Percentiles rank a stretch among this genome's conserved stretches.
phyloP scores from a whole-genome alignment of 1,140 invertebrate genomes.

The Geopemphigus sp. region DNA sequence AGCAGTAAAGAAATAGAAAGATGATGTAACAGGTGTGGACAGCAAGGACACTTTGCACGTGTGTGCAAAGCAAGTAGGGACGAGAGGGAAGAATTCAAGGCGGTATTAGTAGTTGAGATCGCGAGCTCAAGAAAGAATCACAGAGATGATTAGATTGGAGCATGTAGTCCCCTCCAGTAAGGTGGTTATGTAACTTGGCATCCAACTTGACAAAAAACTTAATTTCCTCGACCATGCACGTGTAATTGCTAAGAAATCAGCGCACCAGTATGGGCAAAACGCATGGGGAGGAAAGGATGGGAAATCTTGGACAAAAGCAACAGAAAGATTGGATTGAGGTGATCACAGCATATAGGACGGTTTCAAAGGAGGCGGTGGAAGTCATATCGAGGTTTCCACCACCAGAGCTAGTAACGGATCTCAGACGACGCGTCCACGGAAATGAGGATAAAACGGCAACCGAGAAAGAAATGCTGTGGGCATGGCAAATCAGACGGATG shows the following conservation, averaged over 20 bases:
- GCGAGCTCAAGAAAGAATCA: no score
- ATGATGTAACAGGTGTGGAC: no score
- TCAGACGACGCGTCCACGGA: background rate
- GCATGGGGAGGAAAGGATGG: background rate
- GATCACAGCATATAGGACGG: background rate
- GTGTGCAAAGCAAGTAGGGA: no score
- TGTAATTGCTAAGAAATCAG: background rate
- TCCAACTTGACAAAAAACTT: background rate
- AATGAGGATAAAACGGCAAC: no score
- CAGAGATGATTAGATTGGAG: no score
- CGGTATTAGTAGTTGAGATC: no score
- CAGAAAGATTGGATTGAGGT: background rate
- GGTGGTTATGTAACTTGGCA: background rate
- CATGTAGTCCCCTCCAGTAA: background rate
- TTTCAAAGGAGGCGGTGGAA: background rate
- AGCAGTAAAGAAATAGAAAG: no score
- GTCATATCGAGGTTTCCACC: background rate
- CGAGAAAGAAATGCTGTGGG: background rate
- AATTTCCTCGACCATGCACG: background rate
- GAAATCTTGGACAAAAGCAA: background rate
- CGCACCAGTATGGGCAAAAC: background rate
- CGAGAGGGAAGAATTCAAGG: no score
- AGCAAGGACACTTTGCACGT: no score
- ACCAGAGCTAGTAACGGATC: no score
- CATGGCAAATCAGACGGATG: background rate